Evolutionary conservation across 2,797 vertebrate species (phyloP), one percentile per base, ranked within the genome.

Genomic region (Centropyge bicolor): DNA sequence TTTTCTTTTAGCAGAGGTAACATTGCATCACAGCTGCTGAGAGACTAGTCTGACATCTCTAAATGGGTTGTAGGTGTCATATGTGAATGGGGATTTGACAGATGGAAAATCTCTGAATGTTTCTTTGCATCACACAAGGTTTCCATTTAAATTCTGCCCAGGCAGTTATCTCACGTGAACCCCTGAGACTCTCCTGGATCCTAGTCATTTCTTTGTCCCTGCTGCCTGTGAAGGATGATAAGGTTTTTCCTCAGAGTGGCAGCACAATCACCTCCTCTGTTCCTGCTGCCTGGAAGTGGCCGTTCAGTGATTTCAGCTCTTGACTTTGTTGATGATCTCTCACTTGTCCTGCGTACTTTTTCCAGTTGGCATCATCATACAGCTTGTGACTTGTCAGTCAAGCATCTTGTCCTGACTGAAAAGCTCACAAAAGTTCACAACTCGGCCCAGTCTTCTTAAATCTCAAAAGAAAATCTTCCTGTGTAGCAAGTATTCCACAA

Each of bases 311-410:
- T 63, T 59, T 61, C 62, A 49, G 45, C 56, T 59, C 56, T 65
- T 46, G 60, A 78, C 70, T 71, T 70, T 66, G 41, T 55, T 16
- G 41, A 62, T 51, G 43, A 59, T 70, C 36, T 43, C 59, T 41
- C 59, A 40, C 24, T 48, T 43, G 46, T 52, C 27, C 11, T 48
- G 0, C 12, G 36, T 59, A 22, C 19, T 24, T n/a, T 45, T 19
- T 9, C 24, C 57, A 68, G 12, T 11, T 56, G 36, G 51, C 27
- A 57, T 20, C 64, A 62, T 77, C 45, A 22, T 24, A 54, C 31
- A 49, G n/a, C 40, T 12, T 48, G 64, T 4, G 4, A 56, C 31
- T 16, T 2, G 3, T 66, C 38, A 19, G 43, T 59, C 17, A 59
- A 71, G 12, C 24, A 55, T 22, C 52, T 31, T 46, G 40, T 63